Conservation (phyloP, 2,113 vertebrate genomes). For the Notarius lentiginosus region DNA sequence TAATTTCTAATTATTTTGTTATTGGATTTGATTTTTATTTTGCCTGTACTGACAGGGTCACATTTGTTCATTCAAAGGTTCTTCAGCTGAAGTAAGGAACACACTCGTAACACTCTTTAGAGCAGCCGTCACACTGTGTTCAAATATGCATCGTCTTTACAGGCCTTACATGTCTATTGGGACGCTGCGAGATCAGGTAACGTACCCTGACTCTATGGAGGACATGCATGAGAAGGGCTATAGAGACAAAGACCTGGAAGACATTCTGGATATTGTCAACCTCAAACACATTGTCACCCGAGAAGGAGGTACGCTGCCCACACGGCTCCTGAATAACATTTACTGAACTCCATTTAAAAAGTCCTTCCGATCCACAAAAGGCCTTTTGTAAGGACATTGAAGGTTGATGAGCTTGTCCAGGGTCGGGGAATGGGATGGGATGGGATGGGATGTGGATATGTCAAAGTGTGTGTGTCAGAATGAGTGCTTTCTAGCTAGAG, state of each 20-base stretch:
- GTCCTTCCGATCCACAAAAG: conserved; percentile 23
- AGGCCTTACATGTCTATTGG: conserved; percentile 98
- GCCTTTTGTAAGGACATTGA: conserved; percentile 47
- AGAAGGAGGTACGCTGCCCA: conserved; percentile 84
- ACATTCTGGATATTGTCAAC: conserved; percentile 87
- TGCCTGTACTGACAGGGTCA: background rate
- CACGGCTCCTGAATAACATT: background rate
- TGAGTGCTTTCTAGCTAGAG: background rate
- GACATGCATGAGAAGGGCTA: conserved; percentile 88
- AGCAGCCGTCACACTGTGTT: background rate
- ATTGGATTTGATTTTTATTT: background rate
- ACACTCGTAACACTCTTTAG: background rate
- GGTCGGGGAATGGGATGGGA: conserved; percentile 42
- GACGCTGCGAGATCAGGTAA: conserved; percentile 93
- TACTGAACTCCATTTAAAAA: background rate
- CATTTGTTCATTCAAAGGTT: background rate
- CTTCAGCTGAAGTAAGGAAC: background rate
- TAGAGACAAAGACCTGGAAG: conserved; percentile 85
- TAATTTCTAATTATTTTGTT: background rate
- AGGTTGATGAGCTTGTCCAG: conserved; percentile 29
- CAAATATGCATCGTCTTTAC: conserved; percentile 19
- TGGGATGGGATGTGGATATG: conserved; percentile 46
- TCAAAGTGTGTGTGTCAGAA: background rate
- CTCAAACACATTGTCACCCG: conserved; percentile 94
- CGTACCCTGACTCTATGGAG: conserved; percentile 91